Base-by-base conservation (phyloP, 2,113 vertebrate genomes). In the Pipa parva region DNA sequence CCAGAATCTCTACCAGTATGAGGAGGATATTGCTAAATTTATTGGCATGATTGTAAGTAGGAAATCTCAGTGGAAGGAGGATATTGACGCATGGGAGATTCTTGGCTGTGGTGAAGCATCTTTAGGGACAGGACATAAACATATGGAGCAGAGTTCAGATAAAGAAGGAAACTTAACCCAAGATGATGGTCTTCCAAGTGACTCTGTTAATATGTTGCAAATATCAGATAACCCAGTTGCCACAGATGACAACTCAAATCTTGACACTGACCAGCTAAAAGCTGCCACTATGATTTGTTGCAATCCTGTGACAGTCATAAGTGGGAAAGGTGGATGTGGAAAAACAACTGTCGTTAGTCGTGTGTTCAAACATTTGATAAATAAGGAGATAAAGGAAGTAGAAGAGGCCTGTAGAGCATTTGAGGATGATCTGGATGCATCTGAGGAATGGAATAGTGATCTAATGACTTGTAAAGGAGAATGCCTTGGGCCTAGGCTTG, bases 261-360 rank as follows among this genome's bases (percentile, higher is more conserved):
- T 88, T 50, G 91, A 94, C 48, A 58, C 5, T n/a, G 85, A 90
- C 68, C 92, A 94, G 27, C 37, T 82, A 48, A 75, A 39, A 18
- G 92, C 91, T 31, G 11, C 87, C 42, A 22, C 83, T 65, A 89
- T 89, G 82, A 87, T 94, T 46, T 92, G 91, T 64, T 71, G 75
- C 57, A 90, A 90, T 63, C 80, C 92, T 4, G 85, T 94, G 60
- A 92, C 91, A 0, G 71, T 93, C 62, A 78, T 94, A 67, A 93
- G 91, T 62, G 92, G 92, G 24, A 93, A 92, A 73, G 92, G 90
- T 3, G 92, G 92, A 12, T 91, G 85, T 72, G 92, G 92, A 24
- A 94, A 93, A 78, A 94, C 90, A 58, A 92, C 90, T 1, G 74
- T 93, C 36, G 89, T 94, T 24, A 90, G 87, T 64, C 71, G 3